Evolutionary conservation across 37 sponge, comb jelly and placozoan species (phyloP).

Genomic region (Amphimedon queenslandica): DNA sequence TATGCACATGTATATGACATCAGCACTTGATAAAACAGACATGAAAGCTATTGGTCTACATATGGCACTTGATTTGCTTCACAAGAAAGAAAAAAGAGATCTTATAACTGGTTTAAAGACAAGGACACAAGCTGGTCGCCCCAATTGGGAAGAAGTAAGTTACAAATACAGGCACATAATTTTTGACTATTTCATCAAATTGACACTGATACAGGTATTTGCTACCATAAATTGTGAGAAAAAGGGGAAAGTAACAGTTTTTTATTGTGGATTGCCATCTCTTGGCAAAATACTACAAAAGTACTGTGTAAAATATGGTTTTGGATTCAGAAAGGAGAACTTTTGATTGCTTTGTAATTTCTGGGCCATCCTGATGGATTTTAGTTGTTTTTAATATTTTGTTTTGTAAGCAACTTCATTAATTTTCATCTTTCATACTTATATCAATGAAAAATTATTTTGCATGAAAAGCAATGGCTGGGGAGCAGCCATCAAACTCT

Average conservation of each 20-base stretch:
- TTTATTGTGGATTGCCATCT: conserved; percentile 85
- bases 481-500: too few species aligned
- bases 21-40: conserved; percentile 84
- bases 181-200: neutral
- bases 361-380: too few species aligned
- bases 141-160: conserved; percentile 80
- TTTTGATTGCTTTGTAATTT: too few species aligned
- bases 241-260: conserved; percentile 80
- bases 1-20: conserved; percentile 96
- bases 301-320: conserved; percentile 66
- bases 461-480: too few species aligned
- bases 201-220: conserved; percentile 84
- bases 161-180: neutral
- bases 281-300: conserved; percentile 62
- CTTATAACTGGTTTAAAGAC: conserved; percentile 86
- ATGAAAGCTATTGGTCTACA: conserved; percentile 91
- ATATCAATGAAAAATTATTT: too few species aligned
- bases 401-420: too few species aligned
- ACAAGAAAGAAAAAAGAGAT: conserved; percentile 86
- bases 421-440: too few species aligned
- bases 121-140: conserved; percentile 82
- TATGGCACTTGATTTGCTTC: conserved; percentile 89
- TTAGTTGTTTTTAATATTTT: too few species aligned
- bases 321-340: conserved; percentile 81
- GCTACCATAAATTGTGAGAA: conserved; percentile 39